phyloP scores from a whole-genome alignment of 2,888 invertebrate genomes.

The Chromoteleia sp. region DNA sequence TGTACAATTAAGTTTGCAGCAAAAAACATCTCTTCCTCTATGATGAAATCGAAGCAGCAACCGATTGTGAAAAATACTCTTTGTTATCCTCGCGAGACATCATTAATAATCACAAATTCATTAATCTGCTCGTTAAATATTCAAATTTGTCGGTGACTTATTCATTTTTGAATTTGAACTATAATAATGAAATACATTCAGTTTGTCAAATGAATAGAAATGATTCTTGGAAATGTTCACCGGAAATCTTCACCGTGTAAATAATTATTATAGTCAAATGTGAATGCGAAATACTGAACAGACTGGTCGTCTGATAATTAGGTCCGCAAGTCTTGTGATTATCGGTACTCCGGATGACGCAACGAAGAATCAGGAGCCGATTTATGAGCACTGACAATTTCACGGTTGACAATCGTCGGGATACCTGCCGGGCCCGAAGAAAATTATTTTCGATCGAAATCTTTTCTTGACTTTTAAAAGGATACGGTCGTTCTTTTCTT shows the following conservation, averaged over 20 bases:
- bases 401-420: slow-evolving; percentile 40
- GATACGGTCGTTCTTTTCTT: not conserved
- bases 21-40: not conserved
- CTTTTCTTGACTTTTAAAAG: slow-evolving; percentile 4
- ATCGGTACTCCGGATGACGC: slow-evolving; percentile 48
- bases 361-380: slow-evolving; percentile 53
- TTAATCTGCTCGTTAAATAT: slow-evolving; percentile 1
- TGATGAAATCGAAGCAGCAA: not conserved
- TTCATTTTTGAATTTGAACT: slow-evolving; percentile 7
- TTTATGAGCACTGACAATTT: slow-evolving; percentile 57
- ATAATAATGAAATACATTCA: slow-evolving; percentile 10
- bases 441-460: slow-evolving; percentile 31
- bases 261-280: slow-evolving; percentile 37
- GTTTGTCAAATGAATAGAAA: slow-evolving; percentile 1
- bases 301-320: slow-evolving; percentile 26
- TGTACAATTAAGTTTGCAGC: not conserved
- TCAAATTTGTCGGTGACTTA: not conserved
- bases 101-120: slow-evolving; percentile 14
- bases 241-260: slow-evolving; percentile 11
- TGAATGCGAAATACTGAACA: slow-evolving; percentile 20
- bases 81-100: slow-evolving; percentile 2
- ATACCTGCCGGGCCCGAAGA: slow-evolving; percentile 44
- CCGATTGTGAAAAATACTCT: not conserved
- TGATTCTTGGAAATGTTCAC: slow-evolving; percentile 14
- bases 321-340: slow-evolving; percentile 35